phyloP scores from a whole-genome alignment of 2,113 vertebrate genomes.

The Percina caprodes region DNA sequence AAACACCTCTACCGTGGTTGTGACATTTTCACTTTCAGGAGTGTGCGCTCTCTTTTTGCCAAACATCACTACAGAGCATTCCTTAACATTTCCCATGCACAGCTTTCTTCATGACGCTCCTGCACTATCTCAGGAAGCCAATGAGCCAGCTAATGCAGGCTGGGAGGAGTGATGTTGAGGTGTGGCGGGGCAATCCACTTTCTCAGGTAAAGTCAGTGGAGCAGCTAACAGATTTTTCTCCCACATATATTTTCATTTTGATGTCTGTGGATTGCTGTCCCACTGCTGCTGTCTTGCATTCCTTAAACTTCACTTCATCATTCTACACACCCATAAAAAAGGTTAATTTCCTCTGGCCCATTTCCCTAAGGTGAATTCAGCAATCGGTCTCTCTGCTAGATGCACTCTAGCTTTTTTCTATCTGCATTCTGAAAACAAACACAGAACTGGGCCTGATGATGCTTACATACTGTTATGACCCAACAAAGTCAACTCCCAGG shows the following conservation, averaged over 20 bases:
- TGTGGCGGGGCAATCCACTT: constrained; percentile 55
- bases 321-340: constrained; percentile 43
- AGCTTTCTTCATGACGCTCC: constrained; percentile 36
- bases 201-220: constrained; percentile 61
- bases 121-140: constrained; percentile 53
- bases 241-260: constrained; percentile 60
- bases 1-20: constrained; percentile 51
- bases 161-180: not conserved
- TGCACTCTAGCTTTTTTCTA: constrained; percentile 7
- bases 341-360: constrained; percentile 57
- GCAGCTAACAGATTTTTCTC: constrained; percentile 58
- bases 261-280: constrained; percentile 51
- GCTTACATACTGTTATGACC: constrained; percentile 14
- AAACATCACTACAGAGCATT: constrained; percentile 39
- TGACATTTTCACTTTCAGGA: constrained; percentile 58
- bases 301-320: constrained; percentile 67
- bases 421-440: constrained; percentile 22
- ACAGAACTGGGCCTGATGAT: constrained; percentile 21
- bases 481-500: constrained; percentile 47
- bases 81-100: constrained; percentile 44
- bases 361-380: constrained; percentile 67
- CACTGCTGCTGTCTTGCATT: constrained; percentile 41
- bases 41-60: constrained; percentile 14
- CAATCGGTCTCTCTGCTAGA: constrained; percentile 50
- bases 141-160: constrained; percentile 65